These are phyloP conservation scores for Machimus atricapillus DNA, from an alignment of 2,888 invertebrate species.

Conservation along the genomic window DNA sequence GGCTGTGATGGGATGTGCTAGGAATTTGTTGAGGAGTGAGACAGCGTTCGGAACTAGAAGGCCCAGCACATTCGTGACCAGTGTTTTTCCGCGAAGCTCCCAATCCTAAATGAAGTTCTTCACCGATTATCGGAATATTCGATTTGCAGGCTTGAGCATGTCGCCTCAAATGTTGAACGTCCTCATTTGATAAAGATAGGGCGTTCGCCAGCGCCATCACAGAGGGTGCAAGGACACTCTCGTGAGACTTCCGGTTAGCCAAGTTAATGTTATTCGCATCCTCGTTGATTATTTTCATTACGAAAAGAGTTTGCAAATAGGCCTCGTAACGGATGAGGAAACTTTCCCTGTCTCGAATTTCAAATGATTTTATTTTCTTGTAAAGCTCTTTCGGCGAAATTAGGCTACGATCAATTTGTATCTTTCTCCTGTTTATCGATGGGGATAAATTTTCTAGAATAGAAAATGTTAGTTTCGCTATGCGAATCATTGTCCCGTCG, in stretches of 20 bases:
- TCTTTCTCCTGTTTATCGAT: neutral
- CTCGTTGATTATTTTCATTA: constrained; percentile 44
- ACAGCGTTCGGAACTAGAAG: constrained; percentile 39
- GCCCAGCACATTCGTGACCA: neutral
- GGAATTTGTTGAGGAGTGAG: constrained; percentile 44
- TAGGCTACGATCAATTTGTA: constrained; percentile 44
- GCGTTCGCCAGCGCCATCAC: constrained; percentile 13
- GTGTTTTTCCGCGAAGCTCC: neutral
- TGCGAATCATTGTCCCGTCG: constrained; percentile 56
- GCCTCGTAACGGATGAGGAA: constrained; percentile 58
- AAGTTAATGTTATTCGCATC: constrained; percentile 44
- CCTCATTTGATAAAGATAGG: neutral
- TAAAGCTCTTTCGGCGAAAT: constrained; percentile 60
- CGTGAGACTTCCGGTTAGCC: neutral
- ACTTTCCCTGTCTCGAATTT: constrained; percentile 57
- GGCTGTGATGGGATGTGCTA: neutral
- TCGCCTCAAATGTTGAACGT: constrained; percentile 25
- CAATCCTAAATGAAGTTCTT: constrained; percentile 7
- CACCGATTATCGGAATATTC: constrained; percentile 33
- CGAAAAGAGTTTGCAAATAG: constrained; percentile 51
- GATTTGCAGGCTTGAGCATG: constrained; percentile 32
- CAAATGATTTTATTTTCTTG: constrained; percentile 57
- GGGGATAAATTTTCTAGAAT: constrained; percentile 49
- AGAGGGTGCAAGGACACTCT: constrained; percentile 15
- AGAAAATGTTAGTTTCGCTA: constrained; percentile 58